Evolutionary conservation across 2,888 invertebrate genomes (phyloP).

Genomic region (Lithodes maja): DNA sequence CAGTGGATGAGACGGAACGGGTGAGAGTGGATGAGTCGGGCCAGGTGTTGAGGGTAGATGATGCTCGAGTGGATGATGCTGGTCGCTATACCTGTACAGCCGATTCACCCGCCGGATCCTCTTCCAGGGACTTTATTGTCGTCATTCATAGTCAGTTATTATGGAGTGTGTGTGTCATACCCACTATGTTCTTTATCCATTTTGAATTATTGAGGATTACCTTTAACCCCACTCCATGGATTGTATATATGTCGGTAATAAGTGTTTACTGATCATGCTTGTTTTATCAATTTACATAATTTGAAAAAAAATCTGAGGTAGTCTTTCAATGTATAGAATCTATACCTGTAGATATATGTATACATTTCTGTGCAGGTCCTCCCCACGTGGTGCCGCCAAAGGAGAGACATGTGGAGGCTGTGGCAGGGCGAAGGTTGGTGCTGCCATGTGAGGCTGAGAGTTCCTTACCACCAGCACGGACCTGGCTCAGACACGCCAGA

Average conservation of each 20-base stretch:
- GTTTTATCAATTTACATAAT: no score
- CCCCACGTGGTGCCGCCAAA: constrained; percentile 36
- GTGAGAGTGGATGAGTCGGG: constrained; percentile 27
- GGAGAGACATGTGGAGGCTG: constrained; percentile 40
- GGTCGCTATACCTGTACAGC: constrained; percentile 63
- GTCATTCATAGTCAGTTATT: constrained; percentile 55
- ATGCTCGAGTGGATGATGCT: constrained; percentile 46
- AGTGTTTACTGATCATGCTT: no score
- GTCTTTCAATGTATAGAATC: no score
- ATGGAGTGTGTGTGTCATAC: no score
- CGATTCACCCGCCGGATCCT: constrained; percentile 46
- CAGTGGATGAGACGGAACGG: constrained; percentile 23
- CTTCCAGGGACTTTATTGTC: constrained; percentile 52
- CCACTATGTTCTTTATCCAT: no score
- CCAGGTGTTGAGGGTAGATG: constrained; percentile 47
- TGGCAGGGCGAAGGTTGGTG: constrained; percentile 32
- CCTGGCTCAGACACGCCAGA: constrained; percentile 59
- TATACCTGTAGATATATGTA: no score
- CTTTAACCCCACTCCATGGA: no score
- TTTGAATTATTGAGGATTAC: no score
- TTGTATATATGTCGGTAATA: no score
- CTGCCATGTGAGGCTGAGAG: constrained; percentile 61
- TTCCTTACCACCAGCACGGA: constrained; percentile 34
- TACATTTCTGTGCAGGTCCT: constrained; percentile 56
- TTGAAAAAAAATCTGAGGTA: no score